Percentiles rank a stretch among this genome's conserved stretches.
Conservation (phyloP, 2,888 invertebrate species). For the Xanthia togata region DNA sequence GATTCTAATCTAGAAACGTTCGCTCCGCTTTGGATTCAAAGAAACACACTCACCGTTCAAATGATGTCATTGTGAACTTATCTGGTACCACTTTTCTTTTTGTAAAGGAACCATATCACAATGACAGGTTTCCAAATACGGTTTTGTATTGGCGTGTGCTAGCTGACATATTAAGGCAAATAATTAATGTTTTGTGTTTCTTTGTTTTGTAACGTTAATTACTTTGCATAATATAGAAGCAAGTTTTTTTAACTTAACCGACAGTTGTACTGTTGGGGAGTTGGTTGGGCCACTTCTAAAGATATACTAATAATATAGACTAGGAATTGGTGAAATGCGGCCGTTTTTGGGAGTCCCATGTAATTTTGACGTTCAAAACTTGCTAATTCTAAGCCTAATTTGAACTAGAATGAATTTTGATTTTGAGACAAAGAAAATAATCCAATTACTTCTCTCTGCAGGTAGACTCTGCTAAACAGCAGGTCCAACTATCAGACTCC, state of each 20-base stretch:
- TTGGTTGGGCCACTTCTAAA: neutral
- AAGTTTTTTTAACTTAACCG: neutral
- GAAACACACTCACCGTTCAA: too few relatives aligned
- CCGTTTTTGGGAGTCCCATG: neutral
- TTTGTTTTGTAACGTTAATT: neutral
- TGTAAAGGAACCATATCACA: neutral
- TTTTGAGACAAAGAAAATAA: neutral
- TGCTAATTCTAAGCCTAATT: neutral
- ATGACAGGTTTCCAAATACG: neutral
- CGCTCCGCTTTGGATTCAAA: too few relatives aligned
- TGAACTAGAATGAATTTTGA: neutral
- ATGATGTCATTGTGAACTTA: neutral
- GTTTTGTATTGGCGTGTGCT: neutral
- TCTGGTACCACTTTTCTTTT: neutral
- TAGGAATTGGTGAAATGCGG: neutral
- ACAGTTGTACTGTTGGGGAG: neutral
- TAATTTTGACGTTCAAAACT: neutral
- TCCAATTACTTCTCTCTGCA: conserved; percentile 66
- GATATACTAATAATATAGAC: too few relatives aligned
- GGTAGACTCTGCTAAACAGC: conserved; percentile 84
- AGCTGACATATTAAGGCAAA: neutral
- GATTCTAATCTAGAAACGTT: too few relatives aligned
- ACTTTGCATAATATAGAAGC: neutral
- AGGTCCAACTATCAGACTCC: conserved; percentile 90
- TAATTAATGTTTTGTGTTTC: neutral